Evolutionary conservation across 64 coral and sea anemone species (phyloP).

Genomic region (Trachythela sp.): DNA sequence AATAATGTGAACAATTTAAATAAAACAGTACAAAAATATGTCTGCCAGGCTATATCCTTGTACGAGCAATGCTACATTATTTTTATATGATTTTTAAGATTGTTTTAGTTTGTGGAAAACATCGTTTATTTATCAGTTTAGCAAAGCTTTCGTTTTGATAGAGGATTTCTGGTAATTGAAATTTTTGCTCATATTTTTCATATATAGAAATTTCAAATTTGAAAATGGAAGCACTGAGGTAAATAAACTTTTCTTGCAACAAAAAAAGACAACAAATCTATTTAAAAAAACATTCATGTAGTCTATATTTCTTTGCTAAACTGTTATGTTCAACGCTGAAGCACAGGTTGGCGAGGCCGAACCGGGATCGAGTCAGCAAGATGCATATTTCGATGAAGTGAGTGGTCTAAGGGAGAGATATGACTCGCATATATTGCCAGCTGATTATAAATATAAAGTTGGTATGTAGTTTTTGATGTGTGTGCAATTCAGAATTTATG

Average conservation of each 20-base stretch:
- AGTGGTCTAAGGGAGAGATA: not conserved
- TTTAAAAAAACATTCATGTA: not conserved
- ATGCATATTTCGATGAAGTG: conserved; percentile 8
- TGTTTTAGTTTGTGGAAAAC: too few relatives aligned
- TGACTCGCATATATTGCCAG: conserved; percentile 9
- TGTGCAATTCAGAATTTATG: not conserved
- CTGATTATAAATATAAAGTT: conserved; percentile 27
- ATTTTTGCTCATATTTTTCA: too few relatives aligned
- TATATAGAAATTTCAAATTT: not conserved
- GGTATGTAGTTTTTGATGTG: not conserved
- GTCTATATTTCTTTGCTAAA: not conserved
- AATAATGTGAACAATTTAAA: too few relatives aligned
- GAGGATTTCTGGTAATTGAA: too few relatives aligned
- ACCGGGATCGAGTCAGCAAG: not conserved
- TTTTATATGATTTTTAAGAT: too few relatives aligned
- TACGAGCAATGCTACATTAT: too few relatives aligned
- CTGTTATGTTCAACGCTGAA: not conserved
- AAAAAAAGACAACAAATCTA: not conserved
- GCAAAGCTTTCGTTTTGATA: too few relatives aligned
- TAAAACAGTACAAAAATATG: too few relatives aligned
- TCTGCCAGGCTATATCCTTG: too few relatives aligned
- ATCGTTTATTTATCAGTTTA: too few relatives aligned
- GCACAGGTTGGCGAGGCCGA: not conserved
- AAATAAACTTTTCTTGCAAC: not conserved
- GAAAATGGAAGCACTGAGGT: not conserved